Evolutionary conservation across 2,888 invertebrate species (phyloP).

Genomic region (Acronicta alni): DNA sequence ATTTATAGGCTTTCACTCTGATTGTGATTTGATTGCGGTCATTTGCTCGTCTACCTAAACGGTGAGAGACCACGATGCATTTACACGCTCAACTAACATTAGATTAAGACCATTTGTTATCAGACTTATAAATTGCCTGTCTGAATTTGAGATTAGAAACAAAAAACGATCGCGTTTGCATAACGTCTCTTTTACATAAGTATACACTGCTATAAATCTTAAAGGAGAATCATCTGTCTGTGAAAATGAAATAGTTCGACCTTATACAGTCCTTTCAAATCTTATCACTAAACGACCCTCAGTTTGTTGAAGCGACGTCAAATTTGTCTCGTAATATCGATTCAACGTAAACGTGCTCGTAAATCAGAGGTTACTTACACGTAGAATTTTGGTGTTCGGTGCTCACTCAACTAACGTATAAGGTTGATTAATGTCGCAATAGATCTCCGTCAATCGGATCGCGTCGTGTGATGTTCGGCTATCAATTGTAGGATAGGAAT

Average conservation of each 20-base stretch:
- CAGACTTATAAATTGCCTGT: slow-evolving; percentile 68
- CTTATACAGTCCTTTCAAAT: slow-evolving; percentile 35
- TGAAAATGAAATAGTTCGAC: slow-evolving; percentile 35
- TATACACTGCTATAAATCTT: slow-evolving; percentile 24
- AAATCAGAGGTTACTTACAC: slow-evolving; percentile 50
- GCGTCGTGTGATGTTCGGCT: slow-evolving; percentile 62
- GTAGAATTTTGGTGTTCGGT: slow-evolving; percentile 38
- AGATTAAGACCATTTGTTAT: slow-evolving; percentile 73
- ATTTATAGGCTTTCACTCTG: slow-evolving; percentile 82
- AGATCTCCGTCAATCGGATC: slow-evolving; percentile 69
- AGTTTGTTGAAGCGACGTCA: slow-evolving; percentile 52
- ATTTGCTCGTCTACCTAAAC: slow-evolving; percentile 80
- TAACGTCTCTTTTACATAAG: slow-evolving; percentile 32
- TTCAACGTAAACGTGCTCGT: slow-evolving; percentile 49
- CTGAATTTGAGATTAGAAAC: slow-evolving; percentile 58
- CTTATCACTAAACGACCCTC: slow-evolving; percentile 48
- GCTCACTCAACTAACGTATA: slow-evolving; percentile 59
- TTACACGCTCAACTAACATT: slow-evolving; percentile 71
- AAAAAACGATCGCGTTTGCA: slow-evolving; percentile 32
- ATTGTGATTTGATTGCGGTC: slow-evolving; percentile 85
- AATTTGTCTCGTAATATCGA: slow-evolving; percentile 55
- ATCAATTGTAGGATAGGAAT: slow-evolving; percentile 65
- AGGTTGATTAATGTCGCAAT: slow-evolving; percentile 72
- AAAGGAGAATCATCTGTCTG: slow-evolving; percentile 43
- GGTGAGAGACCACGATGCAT: slow-evolving; percentile 67